A percentile compares a stretch with the other conserved stretches of the same genome.
These are phyloP conservation scores for Cynoglossus semilaevis DNA, from an alignment of 2,113 vertebrate genomes.

Conservation along the genomic window DNA sequence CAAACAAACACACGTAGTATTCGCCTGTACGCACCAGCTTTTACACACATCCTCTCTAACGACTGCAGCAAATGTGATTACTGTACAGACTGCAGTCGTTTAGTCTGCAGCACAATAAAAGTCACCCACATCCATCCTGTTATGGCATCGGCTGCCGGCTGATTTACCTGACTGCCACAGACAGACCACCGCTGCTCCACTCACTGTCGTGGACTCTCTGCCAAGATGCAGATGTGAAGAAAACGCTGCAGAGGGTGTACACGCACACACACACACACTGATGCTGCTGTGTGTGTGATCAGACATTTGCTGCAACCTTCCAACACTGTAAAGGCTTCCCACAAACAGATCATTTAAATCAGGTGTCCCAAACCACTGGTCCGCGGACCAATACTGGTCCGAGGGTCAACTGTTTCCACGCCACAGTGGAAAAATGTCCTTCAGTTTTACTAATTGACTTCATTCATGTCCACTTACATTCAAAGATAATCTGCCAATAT, in stretches of 20 bases:
- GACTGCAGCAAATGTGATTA: constrained; percentile 46
- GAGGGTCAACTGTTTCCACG: too few species aligned
- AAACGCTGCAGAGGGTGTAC: constrained; percentile 53
- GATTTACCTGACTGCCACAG: constrained; percentile 45
- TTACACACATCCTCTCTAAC: constrained; percentile 10
- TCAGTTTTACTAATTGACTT: too few species aligned
- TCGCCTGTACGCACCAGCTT: constrained; percentile 2
- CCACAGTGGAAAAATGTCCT: too few species aligned
- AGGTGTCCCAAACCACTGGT: too few species aligned
- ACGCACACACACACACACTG: neutral
- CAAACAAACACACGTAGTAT: neutral
- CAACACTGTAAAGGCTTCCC: constrained; percentile 22
- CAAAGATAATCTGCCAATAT: too few species aligned
- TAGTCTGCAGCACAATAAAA: constrained; percentile 51
- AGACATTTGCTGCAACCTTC: constrained; percentile 32
- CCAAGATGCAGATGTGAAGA: constrained; percentile 45
- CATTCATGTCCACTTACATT: too few species aligned
- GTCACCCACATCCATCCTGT: constrained; percentile 26
- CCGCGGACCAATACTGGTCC: too few species aligned
- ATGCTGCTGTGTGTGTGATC: constrained; percentile 6
- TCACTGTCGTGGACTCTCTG: constrained; percentile 60
- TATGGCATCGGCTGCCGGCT: constrained; percentile 35
- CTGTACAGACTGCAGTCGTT: constrained; percentile 51
- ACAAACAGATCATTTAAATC: neutral
- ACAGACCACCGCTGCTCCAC: constrained; percentile 38